phyloP scores from a whole-genome alignment of 2,113 vertebrate genomes.

The Hippocampus abdominalis region DNA sequence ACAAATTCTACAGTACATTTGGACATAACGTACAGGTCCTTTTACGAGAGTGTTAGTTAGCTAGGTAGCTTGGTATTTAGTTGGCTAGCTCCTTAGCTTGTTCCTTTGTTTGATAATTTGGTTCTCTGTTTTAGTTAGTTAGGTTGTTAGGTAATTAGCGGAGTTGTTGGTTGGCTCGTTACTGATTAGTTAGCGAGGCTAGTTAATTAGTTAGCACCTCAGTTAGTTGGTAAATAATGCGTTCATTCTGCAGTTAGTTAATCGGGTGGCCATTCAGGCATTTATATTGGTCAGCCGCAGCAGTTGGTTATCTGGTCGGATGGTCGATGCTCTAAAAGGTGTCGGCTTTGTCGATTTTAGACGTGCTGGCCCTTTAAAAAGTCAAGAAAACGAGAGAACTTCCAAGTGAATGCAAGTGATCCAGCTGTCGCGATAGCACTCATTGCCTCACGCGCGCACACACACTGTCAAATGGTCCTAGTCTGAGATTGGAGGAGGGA shows the following conservation, averaged over 20 bases:
- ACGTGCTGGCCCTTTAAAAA: constrained; percentile 16
- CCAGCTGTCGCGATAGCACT: constrained; percentile 36
- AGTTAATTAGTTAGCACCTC: too few species aligned
- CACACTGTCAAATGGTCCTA: constrained; percentile 13
- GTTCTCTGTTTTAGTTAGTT: background rate
- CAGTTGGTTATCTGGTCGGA: background rate
- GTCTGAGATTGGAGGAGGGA: constrained; percentile 30
- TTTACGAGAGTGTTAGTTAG: background rate
- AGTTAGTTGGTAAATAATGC: too few species aligned
- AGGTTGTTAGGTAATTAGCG: background rate
- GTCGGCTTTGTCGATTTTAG: background rate
- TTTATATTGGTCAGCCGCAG: background rate
- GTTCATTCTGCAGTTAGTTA: background rate
- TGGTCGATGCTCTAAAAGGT: background rate
- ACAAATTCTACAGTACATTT: background rate
- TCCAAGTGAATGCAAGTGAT: constrained; percentile 45
- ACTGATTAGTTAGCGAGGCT: too few species aligned
- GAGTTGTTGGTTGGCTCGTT: too few species aligned
- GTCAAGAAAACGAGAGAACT: constrained; percentile 21
- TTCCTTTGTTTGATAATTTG: too few species aligned
- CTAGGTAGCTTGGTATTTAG: background rate
- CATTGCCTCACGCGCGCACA: constrained; percentile 12
- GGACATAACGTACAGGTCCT: background rate
- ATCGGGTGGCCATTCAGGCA: background rate
- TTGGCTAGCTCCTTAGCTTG: too few species aligned